phyloP scores from a whole-genome alignment of 1,140 invertebrate genomes.

The Papilio polyxenes region DNA sequence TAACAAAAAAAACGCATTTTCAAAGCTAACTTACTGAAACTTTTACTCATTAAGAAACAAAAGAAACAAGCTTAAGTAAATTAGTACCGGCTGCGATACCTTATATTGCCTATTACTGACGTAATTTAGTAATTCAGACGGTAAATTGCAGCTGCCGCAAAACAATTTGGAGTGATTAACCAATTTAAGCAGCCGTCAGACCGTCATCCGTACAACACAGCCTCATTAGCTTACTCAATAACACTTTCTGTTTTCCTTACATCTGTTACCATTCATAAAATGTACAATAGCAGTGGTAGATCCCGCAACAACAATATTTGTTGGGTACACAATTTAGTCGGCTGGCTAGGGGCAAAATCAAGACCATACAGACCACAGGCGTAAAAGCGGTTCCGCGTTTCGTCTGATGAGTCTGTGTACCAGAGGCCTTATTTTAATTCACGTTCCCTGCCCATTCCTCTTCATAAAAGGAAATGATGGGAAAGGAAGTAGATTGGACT shows the following conservation, averaged over 20 bases:
- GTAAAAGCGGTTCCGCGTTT: too few relatives aligned
- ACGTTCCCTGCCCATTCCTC: too few relatives aligned
- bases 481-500: too few relatives aligned
- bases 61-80: slow-evolving; percentile 29
- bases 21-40: background rate
- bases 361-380: too few relatives aligned
- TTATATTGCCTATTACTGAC: slow-evolving; percentile 54
- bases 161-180: slow-evolving; percentile 73
- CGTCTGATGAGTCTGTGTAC: too few relatives aligned
- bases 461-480: too few relatives aligned
- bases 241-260: slow-evolving; percentile 23
- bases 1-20: slow-evolving; percentile 8
- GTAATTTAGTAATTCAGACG: slow-evolving; percentile 74
- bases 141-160: slow-evolving; percentile 72
- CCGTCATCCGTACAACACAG: slow-evolving; percentile 19
- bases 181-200: slow-evolving; percentile 53
- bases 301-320: too few relatives aligned
- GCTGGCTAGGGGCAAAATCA: too few relatives aligned
- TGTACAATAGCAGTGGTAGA: background rate
- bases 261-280: background rate
- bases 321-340: too few relatives aligned
- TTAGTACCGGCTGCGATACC: slow-evolving; percentile 36
- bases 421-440: too few relatives aligned
- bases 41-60: slow-evolving; percentile 27
- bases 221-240: slow-evolving; percentile 32